Evolutionary conservation across 64 coral and sea anemone genomes (phyloP), one percentile per base, ranked within the genome.

Genomic region (Cladopsammia gracilis): DNA sequence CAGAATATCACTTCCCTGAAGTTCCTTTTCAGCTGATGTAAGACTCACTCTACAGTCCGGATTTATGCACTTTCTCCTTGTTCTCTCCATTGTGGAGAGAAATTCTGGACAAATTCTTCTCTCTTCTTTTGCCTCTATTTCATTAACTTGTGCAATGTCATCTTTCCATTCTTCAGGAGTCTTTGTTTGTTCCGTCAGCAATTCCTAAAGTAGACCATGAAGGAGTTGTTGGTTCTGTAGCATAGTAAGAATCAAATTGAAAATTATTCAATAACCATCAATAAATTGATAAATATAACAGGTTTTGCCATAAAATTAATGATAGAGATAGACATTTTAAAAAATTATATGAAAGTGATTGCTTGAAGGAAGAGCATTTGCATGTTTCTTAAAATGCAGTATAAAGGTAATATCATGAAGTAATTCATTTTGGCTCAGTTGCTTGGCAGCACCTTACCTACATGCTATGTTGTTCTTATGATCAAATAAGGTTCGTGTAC

Each of bases 1-100:
- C 45, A 93, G 71, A 19, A 76, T 76, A 52, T 52, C 69, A 52
- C 49, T 71, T 18, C 90, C 71, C 43, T 59, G 25, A 0, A 75
- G 18, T 64, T 93, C 71, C 47, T 86, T 86, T 70, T 93, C 90
- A 53, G 82, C 90, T 26, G 22, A 18, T 78, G 86, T 93, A 20
- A 93, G 70, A 47, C 75, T 93, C 34, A 1, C 34, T 82, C 43
- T 83, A 25, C 79, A 83, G 2, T 83, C 56, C 2, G 58, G 56
- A 53, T 83, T 83, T 2, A 62, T 62, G 62, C 79, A 83, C 58
- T 83, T 83, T 64, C 79, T 58, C 43, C 62, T 83, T 22, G 79
- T 22, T 8, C 62, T 20, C 26, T 58, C 25, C 62, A 64, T 62
- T 50, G 62, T 14, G 44, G 49, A 62, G 23, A 44, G 56, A 45